phyloP scores from a whole-genome alignment of 2,113 vertebrate species.

The Trematomus loennbergii region DNA sequence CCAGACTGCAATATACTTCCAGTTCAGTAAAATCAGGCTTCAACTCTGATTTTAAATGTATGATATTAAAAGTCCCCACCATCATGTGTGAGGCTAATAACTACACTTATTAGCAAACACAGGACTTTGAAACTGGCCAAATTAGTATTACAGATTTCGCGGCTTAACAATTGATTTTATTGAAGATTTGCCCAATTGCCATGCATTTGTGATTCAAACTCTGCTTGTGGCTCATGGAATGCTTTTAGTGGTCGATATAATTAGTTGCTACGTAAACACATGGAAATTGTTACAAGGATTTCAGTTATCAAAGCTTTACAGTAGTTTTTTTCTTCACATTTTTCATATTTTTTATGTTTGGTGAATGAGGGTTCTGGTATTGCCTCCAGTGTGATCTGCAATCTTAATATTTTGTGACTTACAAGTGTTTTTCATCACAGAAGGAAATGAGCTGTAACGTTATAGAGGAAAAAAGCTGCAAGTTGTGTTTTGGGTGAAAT shows the following conservation, averaged over 20 bases:
- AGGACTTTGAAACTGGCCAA: slow-evolving; percentile 5
- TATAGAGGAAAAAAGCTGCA: slow-evolving; percentile 12
- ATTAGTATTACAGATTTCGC: slow-evolving; percentile 23
- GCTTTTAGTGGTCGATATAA: slow-evolving; percentile 57
- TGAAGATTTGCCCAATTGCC: slow-evolving; percentile 29
- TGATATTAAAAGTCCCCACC: slow-evolving; percentile 2
- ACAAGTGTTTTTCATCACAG: slow-evolving; percentile 52
- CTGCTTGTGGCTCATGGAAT: slow-evolving; percentile 35
- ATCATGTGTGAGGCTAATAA: slow-evolving; percentile 2
- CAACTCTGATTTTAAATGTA: background rate
- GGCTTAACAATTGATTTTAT: slow-evolving; percentile 14
- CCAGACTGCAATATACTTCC: background rate
- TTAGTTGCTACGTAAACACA: slow-evolving; percentile 57
- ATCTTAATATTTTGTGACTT: slow-evolving; percentile 53
- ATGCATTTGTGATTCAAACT: slow-evolving; percentile 32
- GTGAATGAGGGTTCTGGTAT: slow-evolving; percentile 28
- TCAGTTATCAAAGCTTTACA: slow-evolving; percentile 43
- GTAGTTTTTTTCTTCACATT: slow-evolving; percentile 16
- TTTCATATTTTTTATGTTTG: slow-evolving; percentile 45
- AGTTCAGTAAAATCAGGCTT: background rate
- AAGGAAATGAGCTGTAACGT: slow-evolving; percentile 53
- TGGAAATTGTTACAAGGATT: slow-evolving; percentile 43
- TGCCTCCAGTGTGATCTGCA: slow-evolving; percentile 23
- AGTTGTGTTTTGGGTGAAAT: slow-evolving; percentile 29
- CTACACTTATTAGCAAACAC: background rate